Evolutionary conservation across 1,140 invertebrate genomes (phyloP), one percentile per base, ranked within the genome.

Genomic region (Pseudomyrmex flavicornis): DNA sequence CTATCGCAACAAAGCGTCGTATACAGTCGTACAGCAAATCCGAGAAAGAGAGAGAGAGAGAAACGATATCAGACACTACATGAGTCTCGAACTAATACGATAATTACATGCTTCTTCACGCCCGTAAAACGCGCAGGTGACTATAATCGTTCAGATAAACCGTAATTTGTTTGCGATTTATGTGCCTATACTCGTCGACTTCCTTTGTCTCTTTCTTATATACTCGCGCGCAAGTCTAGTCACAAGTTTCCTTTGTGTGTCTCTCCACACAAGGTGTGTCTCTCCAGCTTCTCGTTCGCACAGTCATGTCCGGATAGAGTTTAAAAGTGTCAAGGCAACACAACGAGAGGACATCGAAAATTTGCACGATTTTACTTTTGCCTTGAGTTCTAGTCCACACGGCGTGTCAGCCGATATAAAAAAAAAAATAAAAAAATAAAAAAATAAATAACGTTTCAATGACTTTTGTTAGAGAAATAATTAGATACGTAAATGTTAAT

Each of bases 71-170:
- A 35, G 72, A 72, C 26, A 10, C 35, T 35, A 15, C 48, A 35
- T 44, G 48, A 50, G 50, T 80, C 20, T 35, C 35, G 35, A 35
- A 80, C 44, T 72, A 72, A 80, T 70, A 72, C n/a, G 54, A 61
- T 50, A 59, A 72, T 80, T 80, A 50, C 26, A 76, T 44, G 44
- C 65, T 26, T 15, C 22, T 77, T 54, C 22, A 9, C 17, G 44
- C 62, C 35, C 12, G 58, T 50, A 62, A 61, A 48, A 9, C 35
- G 48, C 65, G 62, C 20, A 35, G 74, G 61, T 44, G 48, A 20
- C 46, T 17, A 9, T 56, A 54, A 66, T 35, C 22, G 26, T 54
- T 69, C 52, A 9, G 54, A 22, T 44, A 68, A 35, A 77, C 46
- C 56, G 68, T 22, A 9, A 70, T 26, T 59, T 46, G 46, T 73